Conservation (phyloP, 2,797 vertebrate species). For the Sarcoramphus papa region DNA sequence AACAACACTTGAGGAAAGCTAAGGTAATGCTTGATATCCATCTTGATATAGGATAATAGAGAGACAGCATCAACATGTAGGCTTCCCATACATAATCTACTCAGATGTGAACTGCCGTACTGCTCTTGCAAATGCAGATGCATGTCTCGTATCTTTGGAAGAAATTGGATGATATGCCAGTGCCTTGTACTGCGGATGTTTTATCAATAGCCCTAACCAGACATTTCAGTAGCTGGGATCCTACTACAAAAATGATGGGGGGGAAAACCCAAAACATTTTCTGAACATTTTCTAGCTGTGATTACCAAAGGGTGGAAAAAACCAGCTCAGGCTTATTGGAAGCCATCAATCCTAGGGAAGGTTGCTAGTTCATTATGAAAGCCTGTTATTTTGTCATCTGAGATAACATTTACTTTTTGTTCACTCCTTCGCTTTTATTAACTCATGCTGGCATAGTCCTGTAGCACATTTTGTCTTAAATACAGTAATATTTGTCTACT, state of each 20-base stretch:
- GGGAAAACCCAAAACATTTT: not conserved
- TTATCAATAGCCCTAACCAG: not conserved
- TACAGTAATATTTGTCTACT: not conserved
- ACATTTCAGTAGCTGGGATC: not conserved
- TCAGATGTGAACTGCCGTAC: not conserved
- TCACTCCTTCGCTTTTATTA: conserved; percentile 20
- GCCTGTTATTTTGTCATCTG: not conserved
- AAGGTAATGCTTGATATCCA: not conserved
- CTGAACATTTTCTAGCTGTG: not conserved
- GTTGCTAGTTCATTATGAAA: conserved; percentile 2
- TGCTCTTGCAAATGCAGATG: not conserved
- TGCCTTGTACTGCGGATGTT: not conserved
- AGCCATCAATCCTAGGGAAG: not conserved
- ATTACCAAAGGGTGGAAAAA: not conserved
- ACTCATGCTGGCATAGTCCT: not conserved
- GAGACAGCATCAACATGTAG: not conserved
- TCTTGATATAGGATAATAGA: not conserved
- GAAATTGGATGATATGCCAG: not conserved
- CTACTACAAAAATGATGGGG: not conserved
- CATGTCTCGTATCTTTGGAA: not conserved
- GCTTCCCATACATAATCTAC: not conserved
- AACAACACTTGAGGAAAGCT: not conserved
- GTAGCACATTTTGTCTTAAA: not conserved
- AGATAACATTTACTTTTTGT: conserved; percentile 25
- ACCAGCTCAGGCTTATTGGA: not conserved